phyloP scores from a whole-genome alignment of 2,888 invertebrate species.

The Leistus spinibarbis region DNA sequence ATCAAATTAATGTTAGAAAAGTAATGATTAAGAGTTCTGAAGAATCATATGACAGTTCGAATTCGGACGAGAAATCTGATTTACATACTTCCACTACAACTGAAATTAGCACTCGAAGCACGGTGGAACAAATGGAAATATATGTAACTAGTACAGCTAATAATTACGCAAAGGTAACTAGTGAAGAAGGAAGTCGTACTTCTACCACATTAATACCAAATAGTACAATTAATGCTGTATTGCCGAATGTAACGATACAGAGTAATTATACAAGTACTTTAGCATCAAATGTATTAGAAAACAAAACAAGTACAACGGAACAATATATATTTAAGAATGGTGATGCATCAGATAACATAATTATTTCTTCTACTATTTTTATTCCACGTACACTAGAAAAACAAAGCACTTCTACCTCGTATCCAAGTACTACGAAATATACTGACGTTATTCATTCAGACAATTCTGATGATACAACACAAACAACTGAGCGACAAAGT shows the following conservation, averaged over 20 bases:
- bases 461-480: neutral
- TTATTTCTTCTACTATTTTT: neutral
- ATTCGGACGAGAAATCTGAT: neutral
- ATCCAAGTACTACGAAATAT: neutral
- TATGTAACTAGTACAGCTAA: neutral
- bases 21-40: neutral
- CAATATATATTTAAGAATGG: neutral
- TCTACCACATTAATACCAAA: too few species aligned
- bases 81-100: neutral
- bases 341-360: neutral
- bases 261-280: neutral
- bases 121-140: neutral
- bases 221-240: too few species aligned
- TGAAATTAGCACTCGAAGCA: neutral
- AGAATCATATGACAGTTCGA: neutral
- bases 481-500: neutral
- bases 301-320: neutral
- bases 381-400: too few species aligned
- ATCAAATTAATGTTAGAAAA: neutral
- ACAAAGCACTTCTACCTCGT: too few species aligned
- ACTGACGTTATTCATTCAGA: neutral
- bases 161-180: neutral
- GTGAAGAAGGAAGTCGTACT: neutral
- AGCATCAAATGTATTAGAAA: neutral
- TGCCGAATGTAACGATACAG: neutral